Conservation (phyloP, 2,113 vertebrate genomes). For the Candoia aspera region DNA sequence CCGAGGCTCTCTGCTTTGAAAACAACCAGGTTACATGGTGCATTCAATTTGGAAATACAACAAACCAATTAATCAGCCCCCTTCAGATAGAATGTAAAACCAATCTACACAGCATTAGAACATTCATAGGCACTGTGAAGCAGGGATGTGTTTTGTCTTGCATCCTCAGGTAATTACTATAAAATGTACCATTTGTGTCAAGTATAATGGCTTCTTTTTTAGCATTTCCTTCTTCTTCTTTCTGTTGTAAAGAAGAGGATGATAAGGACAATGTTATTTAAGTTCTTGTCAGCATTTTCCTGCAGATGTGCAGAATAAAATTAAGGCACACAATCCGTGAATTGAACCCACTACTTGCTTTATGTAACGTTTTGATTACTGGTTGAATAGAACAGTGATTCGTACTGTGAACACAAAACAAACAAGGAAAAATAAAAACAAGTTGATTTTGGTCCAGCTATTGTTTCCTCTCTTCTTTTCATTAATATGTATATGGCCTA, state of each 20-base stretch:
- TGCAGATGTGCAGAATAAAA: conserved; percentile 45
- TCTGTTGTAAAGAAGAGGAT: neutral
- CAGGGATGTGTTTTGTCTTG: conserved; percentile 65
- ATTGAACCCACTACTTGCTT: conserved; percentile 40
- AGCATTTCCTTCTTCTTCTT: neutral
- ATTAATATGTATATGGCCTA: conserved; percentile 42
- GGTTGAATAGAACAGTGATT: conserved; percentile 40
- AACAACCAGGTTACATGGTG: conserved; percentile 73
- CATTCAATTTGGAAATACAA: conserved; percentile 79
- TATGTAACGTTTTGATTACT: conserved; percentile 39
- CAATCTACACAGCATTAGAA: conserved; percentile 72
- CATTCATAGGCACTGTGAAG: conserved; percentile 63
- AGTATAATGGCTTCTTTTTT: conserved; percentile 58
- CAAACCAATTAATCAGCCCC: conserved; percentile 82
- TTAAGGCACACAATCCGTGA: conserved; percentile 25
- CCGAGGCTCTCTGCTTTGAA: conserved; percentile 61
- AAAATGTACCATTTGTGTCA: conserved; percentile 72
- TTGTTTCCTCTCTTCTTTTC: neutral
- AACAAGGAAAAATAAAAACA: neutral
- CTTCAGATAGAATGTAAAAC: conserved; percentile 67
- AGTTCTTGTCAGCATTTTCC: conserved; percentile 47
- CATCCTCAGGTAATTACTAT: conserved; percentile 80
- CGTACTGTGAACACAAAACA: conserved; percentile 23
- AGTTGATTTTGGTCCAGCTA: conserved; percentile 4
- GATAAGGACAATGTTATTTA: conserved; percentile 49